Percentiles rank a stretch among this genome's conserved stretches.
phyloP scores from a whole-genome alignment of 2,797 vertebrate species.

The Enteromius trimaculatus region DNA sequence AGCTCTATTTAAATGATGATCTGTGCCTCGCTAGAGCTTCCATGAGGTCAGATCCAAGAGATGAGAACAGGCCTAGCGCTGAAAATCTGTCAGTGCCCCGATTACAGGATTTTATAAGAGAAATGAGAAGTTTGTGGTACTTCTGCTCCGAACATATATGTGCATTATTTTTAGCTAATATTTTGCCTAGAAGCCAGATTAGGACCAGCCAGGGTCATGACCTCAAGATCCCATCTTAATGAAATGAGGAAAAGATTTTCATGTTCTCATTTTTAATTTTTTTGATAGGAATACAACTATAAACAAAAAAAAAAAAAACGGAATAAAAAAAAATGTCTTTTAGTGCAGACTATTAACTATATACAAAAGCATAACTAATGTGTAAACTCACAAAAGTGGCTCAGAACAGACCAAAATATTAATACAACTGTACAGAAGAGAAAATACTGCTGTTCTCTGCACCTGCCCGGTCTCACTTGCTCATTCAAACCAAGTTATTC shows the following conservation, averaged over 20 bases:
- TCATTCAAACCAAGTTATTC: slow-evolving; percentile 26
- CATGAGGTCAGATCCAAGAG: slow-evolving; percentile 11
- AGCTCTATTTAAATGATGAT: slow-evolving; percentile 13
- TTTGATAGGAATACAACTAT: slow-evolving; percentile 7
- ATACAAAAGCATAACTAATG: slow-evolving; percentile 43
- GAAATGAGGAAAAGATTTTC: background rate
- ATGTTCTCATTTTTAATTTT: background rate
- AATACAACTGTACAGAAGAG: slow-evolving; percentile 48
- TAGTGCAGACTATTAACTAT: slow-evolving; percentile 29
- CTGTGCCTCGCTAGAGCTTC: slow-evolving; percentile 14
- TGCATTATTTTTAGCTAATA: background rate
- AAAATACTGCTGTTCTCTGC: slow-evolving; percentile 15
- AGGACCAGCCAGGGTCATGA: background rate
- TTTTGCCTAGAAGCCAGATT: background rate
- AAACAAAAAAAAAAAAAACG: background rate
- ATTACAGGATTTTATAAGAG: background rate
- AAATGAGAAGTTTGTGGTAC: background rate
- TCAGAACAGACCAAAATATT: slow-evolving; percentile 30
- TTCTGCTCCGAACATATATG: background rate
- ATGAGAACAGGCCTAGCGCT: background rate
- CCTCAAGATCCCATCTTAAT: background rate
- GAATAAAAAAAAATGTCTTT: slow-evolving; percentile 29
- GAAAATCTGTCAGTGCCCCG: background rate
- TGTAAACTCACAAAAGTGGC: slow-evolving; percentile 19
- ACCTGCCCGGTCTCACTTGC: slow-evolving; percentile 16